Evolutionary conservation across 23 tunicate species (phyloP).

Genomic region (Oikopleura vanhoeffeni): DNA sequence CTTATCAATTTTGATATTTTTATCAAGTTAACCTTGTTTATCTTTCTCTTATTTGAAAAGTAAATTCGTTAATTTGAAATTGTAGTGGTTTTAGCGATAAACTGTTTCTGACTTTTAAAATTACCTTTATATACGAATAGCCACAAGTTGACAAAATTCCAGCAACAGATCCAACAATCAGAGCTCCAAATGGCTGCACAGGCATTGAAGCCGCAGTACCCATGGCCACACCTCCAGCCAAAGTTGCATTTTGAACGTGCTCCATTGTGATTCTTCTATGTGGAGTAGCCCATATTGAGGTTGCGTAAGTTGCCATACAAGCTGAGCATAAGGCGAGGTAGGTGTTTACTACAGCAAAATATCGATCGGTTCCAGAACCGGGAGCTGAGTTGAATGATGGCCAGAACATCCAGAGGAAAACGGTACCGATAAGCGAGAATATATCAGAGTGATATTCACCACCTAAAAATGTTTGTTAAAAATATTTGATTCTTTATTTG

Average conservation of each 20-base stretch:
- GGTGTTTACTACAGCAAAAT: conserved; percentile 86
- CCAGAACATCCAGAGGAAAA: conserved; percentile 95
- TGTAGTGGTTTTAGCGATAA: not conserved
- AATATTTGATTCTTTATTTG: too few species aligned
- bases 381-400: conserved; percentile 95
- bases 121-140: conserved; percentile 50
- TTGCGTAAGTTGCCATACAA: conserved; percentile 30
- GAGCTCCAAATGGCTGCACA: conserved; percentile 62
- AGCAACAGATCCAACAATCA: conserved; percentile 50
- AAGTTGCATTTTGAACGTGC: conserved; percentile 85
- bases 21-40: not conserved
- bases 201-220: conserved; percentile 62
- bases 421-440: conserved; percentile 86
- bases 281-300: conserved; percentile 12
- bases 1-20: not conserved
- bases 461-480: not conserved
- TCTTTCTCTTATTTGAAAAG: too few species aligned
- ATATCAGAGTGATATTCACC: conserved; percentile 84
- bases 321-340: conserved; percentile 52
- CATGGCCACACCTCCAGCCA: conserved; percentile 95
- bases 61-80: not conserved
- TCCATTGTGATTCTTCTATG: conserved; percentile 4
- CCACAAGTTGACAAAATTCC: conserved; percentile 54
- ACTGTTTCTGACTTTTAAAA: not conserved
- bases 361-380: conserved; percentile 62